Evolutionary conservation across 2,888 invertebrate species (phyloP).

Genomic region (Himalopsyche tibetana): DNA sequence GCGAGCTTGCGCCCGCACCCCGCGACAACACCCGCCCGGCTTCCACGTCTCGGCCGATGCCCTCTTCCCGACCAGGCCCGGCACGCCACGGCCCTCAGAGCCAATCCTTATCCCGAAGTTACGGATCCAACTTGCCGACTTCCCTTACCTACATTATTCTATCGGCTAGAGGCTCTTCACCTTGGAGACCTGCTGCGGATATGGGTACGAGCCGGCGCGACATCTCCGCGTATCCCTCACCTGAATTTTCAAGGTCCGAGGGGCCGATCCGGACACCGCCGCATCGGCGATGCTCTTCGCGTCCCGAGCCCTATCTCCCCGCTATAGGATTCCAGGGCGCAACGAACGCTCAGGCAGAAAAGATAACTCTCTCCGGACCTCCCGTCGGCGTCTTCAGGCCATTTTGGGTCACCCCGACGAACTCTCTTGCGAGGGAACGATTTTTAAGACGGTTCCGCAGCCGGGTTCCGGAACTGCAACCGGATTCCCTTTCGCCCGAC

Average conservation of each 20-base stretch:
- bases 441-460: constrained; percentile 75
- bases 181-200: constrained; percentile 83
- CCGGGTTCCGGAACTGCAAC: constrained; percentile 79
- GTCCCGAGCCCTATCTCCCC: constrained; percentile 76
- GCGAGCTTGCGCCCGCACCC: constrained; percentile 46
- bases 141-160: constrained; percentile 83
- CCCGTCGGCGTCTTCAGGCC: constrained; percentile 78
- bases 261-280: constrained; percentile 73
- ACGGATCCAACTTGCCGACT: constrained; percentile 82
- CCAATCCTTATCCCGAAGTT: constrained; percentile 85
- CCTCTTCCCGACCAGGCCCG: constrained; percentile 75
- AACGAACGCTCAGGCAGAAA: constrained; percentile 76
- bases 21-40: constrained; percentile 57
- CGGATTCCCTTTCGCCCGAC: constrained; percentile 77
- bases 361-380: constrained; percentile 76
- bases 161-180: constrained; percentile 82
- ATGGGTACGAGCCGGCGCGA: constrained; percentile 78
- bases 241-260: constrained; percentile 71
- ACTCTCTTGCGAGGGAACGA: constrained; percentile 72
- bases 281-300: constrained; percentile 73
- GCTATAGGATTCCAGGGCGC: constrained; percentile 75
- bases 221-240: constrained; percentile 68
- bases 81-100: constrained; percentile 82
- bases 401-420: constrained; percentile 75
- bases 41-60: constrained; percentile 65